Conservation (phyloP, 2,888 invertebrate genomes). For the Acanthosepion pharaonis region DNA sequence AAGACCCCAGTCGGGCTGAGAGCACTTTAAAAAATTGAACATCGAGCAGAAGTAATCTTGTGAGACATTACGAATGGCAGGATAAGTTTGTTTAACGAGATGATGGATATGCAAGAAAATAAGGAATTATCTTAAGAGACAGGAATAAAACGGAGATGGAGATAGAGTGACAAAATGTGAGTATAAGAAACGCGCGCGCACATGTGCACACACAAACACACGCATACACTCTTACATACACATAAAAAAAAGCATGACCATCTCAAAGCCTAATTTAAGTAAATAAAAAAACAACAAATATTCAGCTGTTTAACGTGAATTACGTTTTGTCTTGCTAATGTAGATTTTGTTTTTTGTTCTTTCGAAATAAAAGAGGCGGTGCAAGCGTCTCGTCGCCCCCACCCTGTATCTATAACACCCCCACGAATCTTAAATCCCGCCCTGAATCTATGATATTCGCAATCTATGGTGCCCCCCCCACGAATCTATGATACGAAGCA, state of each 20-base stretch:
- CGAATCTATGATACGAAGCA: no score
- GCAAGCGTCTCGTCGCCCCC: no score
- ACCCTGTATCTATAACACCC: no score
- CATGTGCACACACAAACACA: not conserved
- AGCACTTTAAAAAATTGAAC: not conserved
- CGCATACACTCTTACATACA: not conserved
- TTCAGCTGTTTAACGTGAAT: no score
- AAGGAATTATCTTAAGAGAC: not conserved
- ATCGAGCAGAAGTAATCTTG: not conserved
- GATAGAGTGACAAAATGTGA: not conserved
- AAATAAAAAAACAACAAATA: no score
- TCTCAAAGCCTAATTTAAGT: no score
- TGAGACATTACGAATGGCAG: not conserved
- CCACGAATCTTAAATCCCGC: no score
- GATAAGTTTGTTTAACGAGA: not conserved
- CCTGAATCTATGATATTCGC: no score
- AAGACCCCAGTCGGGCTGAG: not conserved
- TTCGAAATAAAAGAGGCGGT: no score
- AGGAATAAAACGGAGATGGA: not conserved
- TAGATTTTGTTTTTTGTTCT: no score
- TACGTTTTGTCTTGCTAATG: no score
- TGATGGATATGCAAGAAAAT: not conserved
- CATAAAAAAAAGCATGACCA: not conserved
- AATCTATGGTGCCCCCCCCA: no score
- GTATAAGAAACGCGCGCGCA: not conserved